Conservation (phyloP, 37 sponge, comb jelly and placozoan species). For the Eunapius fragilis region DNA sequence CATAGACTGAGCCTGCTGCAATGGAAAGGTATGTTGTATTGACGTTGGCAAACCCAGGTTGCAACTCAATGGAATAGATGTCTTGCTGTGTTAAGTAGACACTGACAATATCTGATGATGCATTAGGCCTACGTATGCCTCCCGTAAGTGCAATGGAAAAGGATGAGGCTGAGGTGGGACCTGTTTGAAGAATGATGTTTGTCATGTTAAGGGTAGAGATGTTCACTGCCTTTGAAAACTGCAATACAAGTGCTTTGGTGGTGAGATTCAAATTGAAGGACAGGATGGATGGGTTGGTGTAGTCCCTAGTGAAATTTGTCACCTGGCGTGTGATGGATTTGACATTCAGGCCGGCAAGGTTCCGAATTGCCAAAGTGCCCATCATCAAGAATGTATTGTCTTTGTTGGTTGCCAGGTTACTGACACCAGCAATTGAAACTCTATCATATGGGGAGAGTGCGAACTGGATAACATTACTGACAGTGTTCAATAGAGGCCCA, state of each 20-base stretch:
- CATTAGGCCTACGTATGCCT: constrained; percentile 19
- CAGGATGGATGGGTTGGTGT: constrained; percentile 52
- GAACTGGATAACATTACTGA: constrained; percentile 31
- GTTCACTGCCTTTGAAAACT: constrained; percentile 77
- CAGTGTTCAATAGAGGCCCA: constrained; percentile 52
- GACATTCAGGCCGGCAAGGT: constrained; percentile 67
- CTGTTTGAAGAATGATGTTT: constrained; percentile 57
- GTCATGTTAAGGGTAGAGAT: constrained; percentile 48
- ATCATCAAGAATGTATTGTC: constrained; percentile 80
- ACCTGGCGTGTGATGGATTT: constrained; percentile 47
- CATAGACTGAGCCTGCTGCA: constrained; percentile 47
- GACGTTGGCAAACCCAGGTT: constrained; percentile 44
- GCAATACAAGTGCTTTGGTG: constrained; percentile 51
- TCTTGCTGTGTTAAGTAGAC: constrained; percentile 58
- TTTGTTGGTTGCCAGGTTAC: constrained; percentile 58
- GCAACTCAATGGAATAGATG: constrained; percentile 52
- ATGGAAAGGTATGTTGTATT: constrained; percentile 65
- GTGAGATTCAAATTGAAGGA: constrained; percentile 81
- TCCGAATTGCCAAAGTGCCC: constrained; percentile 58
- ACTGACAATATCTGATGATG: constrained; percentile 45
- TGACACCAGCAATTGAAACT: constrained; percentile 48
- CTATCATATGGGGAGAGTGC: constrained; percentile 61
- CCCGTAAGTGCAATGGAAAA: constrained; percentile 41
- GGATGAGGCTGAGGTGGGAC: constrained; percentile 1
- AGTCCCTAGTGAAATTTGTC: constrained; percentile 71